phyloP scores from a whole-genome alignment of 2,797 vertebrate genomes.

The Vireo griseus region DNA sequence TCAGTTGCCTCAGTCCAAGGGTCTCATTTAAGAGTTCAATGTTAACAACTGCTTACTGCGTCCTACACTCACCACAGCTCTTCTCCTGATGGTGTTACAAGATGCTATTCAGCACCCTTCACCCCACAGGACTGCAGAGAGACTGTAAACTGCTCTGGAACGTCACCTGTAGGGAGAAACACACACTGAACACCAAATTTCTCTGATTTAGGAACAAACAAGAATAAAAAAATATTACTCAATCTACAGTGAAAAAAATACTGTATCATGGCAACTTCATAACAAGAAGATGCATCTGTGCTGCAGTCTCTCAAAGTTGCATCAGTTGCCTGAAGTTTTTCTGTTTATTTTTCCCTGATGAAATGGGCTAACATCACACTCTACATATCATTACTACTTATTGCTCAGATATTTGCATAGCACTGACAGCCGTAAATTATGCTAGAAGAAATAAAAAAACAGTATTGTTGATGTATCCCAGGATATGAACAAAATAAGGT shows the following conservation, averaged over 20 bases:
- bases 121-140: neutral
- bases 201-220: neutral
- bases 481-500: neutral
- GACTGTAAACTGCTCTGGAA: neutral
- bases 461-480: neutral
- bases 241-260: neutral
- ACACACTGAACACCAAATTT: neutral
- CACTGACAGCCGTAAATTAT: neutral
- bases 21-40: neutral
- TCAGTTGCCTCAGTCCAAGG: neutral
- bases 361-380: neutral
- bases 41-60: accelerated
- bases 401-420: neutral
- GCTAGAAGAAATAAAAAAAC: neutral
- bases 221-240: neutral
- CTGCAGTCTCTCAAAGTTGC: neutral
- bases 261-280: neutral
- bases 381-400: neutral
- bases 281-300: neutral
- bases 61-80: neutral
- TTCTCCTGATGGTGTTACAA: neutral
- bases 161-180: neutral
- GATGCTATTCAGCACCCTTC: neutral
- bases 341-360: neutral
- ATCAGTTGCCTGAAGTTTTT: neutral